A percentile compares a stretch with the other conserved stretches of the same genome.
Conservation (phyloP, 1,140 invertebrate genomes). For the Ceratina japonica region DNA sequence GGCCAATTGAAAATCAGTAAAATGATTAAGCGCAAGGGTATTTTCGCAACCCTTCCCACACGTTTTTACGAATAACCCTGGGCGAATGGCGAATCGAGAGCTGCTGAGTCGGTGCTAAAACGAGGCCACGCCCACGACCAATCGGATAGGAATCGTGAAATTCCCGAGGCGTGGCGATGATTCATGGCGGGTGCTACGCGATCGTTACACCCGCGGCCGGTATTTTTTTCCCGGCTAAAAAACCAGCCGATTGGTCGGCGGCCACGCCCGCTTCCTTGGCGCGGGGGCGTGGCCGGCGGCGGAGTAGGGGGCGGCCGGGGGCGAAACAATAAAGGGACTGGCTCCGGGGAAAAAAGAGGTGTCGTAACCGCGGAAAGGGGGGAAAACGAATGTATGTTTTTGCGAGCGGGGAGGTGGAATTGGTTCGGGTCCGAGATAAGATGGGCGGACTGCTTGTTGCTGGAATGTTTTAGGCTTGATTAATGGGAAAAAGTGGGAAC, state of each 20-base stretch:
- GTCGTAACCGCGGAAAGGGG: too few relatives aligned
- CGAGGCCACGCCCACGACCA: too few relatives aligned
- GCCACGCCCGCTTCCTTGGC: too few relatives aligned
- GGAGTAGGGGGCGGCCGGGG: too few relatives aligned
- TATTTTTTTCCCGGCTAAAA: too few relatives aligned
- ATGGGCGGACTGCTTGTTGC: neutral
- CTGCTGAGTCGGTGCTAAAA: slow-evolving; percentile 11
- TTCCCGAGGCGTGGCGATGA: slow-evolving; percentile 3
- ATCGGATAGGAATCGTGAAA: too few relatives aligned
- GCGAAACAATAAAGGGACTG: slow-evolving; percentile 14
- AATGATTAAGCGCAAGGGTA: too few relatives aligned
- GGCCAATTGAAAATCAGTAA: too few relatives aligned
- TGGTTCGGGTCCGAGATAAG: neutral
- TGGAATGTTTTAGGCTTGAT: neutral
- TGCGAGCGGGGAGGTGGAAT: slow-evolving; percentile 11
- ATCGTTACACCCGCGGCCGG: too few relatives aligned
- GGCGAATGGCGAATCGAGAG: neutral
- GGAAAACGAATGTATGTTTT: slow-evolving; percentile 36
- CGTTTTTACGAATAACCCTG: neutral
- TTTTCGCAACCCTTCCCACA: neutral
- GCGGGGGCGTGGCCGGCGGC: too few relatives aligned
- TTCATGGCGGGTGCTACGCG: neutral
- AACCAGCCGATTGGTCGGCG: too few relatives aligned
- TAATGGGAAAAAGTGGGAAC: neutral
- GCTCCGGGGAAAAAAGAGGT: slow-evolving; percentile 3